Base-by-base conservation (phyloP, 1,140 invertebrate species). In the Drosophila ironensis region DNA sequence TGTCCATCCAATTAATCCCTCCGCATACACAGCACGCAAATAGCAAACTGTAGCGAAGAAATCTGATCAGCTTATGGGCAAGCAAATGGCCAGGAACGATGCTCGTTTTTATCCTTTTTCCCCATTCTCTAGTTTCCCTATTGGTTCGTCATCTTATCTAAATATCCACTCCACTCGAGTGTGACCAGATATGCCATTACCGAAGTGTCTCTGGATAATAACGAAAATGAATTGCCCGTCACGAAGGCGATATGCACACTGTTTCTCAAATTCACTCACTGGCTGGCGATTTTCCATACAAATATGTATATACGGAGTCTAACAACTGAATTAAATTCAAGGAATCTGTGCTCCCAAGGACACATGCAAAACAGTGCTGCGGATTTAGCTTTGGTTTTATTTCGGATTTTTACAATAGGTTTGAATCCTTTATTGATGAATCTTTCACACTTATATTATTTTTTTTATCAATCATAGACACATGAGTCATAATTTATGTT, bases 11-110 rank as follows among this genome's bases (percentile, higher is more conserved):
- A 19, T 28, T 22, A 53, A 54, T 67, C 41, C 17, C 12, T 14
- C n/a, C n/a, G n/a, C 14, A 37, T 17, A 16, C 33, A 7, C 14
- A 37, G 14, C 14, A 16, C 9, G 6, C 30, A 20, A 17, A 3
- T 6, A 28, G 17, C 14, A 27, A 28, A 2, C 6, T 11, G 11
- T 19, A 11, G 8, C 8, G 11, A 9, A 5, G 52, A 56, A 67
- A 71, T 64, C 45, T 56, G 77, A 82, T 76, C 56, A 64, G 77
- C 77, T 76, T 82, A 82, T 82, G 72, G 67, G 33, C n/a, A 14
- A 30, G 5, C 40, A 30, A 38, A 59, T 33, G 54, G n/a, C 25
- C 41, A 17, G 33, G 5, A 67, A 53, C 33, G 37, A 16, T 19
- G 4, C 7, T 4, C 14, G 2, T 22, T 22, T 22, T 22, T n/a